Conservation (phyloP, 2,113 vertebrate genomes). For the Chelonoidis abingdonii region DNA sequence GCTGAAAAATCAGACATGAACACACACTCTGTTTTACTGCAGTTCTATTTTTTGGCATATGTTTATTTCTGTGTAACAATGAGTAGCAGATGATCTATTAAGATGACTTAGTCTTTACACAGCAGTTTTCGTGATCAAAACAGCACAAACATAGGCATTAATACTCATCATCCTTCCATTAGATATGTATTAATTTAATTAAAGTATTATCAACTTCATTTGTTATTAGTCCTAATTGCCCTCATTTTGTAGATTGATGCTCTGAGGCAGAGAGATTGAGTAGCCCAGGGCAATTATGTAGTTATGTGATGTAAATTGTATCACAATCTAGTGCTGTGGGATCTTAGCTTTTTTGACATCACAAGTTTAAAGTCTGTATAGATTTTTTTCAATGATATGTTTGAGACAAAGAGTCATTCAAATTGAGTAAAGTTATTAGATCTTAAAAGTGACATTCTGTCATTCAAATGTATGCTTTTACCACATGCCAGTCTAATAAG, state of each 20-base stretch:
- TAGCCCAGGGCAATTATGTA: not conserved
- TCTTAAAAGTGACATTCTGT: not conserved
- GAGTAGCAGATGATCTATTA: not conserved
- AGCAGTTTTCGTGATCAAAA: not conserved
- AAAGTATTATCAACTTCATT: not conserved
- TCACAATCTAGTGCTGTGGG: not conserved
- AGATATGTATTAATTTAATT: not conserved
- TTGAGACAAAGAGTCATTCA: not conserved
- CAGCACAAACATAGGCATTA: not conserved
- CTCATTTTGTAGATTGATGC: not conserved
- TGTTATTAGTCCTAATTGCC: not conserved
- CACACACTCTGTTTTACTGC: not conserved
- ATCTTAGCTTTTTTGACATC: not conserved
- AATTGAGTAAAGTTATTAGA: not conserved
- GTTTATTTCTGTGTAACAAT: not conserved
- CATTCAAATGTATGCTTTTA: not conserved
- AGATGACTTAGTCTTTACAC: not conserved
- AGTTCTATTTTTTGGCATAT: not conserved
- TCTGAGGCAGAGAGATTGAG: not conserved
- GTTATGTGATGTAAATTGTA: not conserved
- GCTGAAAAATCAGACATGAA: not conserved
- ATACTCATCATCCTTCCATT: not conserved
- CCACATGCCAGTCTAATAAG: not conserved
- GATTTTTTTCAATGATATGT: not conserved
- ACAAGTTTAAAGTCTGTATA: not conserved